These are phyloP conservation scores for Tridacna crocea DNA, from an alignment of 2,888 invertebrate genomes.

Conservation along the genomic window DNA sequence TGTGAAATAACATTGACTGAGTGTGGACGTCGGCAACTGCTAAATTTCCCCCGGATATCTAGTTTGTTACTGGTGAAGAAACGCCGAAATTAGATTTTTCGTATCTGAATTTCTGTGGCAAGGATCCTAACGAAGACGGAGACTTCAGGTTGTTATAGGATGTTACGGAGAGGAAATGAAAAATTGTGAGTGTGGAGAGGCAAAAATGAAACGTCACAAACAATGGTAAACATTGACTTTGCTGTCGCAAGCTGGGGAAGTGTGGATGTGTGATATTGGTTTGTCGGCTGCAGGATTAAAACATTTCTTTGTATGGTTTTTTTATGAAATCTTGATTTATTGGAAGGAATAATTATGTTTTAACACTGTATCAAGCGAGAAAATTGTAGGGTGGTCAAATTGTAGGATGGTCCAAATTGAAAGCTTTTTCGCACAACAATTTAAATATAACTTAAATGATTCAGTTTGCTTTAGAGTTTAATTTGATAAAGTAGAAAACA, in stretches of 20 bases:
- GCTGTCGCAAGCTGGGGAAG: conserved; percentile 6
- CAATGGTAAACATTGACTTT: conserved; percentile 2
- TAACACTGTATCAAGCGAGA: neutral
- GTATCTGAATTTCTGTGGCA: neutral
- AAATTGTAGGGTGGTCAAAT: no score
- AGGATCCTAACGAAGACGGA: neutral
- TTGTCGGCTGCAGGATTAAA: conserved; percentile 1
- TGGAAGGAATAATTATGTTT: neutral
- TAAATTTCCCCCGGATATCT: neutral
- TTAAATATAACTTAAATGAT: no score
- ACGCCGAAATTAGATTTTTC: conserved; percentile 10
- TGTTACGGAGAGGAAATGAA: neutral
- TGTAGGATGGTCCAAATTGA: no score
- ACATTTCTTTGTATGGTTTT: conserved; percentile 4
- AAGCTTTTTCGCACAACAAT: no score
- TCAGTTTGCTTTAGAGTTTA: no score
- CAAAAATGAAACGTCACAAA: conserved; percentile 7
- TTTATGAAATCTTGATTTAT: conserved; percentile 12
- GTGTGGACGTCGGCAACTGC: neutral
- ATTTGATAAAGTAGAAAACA: no score
- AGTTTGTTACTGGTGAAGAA: neutral
- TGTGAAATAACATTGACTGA: conserved; percentile 15
- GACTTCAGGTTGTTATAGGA: no score
- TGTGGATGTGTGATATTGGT: conserved; percentile 15
- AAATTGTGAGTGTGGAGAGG: neutral